phyloP scores from a whole-genome alignment of 2,113 vertebrate species.

The Hydrolagus affinis region DNA sequence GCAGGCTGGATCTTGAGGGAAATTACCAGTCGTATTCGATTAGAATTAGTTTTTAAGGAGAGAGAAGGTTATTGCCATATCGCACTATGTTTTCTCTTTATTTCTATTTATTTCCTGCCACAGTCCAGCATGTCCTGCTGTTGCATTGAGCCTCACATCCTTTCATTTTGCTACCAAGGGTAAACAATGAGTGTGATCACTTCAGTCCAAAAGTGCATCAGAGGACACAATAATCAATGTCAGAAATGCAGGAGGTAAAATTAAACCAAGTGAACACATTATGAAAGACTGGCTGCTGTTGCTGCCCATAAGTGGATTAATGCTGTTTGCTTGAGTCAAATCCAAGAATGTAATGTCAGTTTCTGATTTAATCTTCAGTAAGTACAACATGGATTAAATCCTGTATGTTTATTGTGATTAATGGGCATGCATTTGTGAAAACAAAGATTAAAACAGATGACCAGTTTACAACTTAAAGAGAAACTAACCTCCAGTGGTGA shows the following conservation, averaged over 20 bases:
- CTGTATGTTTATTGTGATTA: not conserved
- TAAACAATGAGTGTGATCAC: not conserved
- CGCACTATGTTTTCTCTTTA: not conserved
- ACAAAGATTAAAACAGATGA: slow-evolving; percentile 4
- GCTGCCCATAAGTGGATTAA: slow-evolving; percentile 5
- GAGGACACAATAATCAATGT: not conserved
- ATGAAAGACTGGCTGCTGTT: not conserved
- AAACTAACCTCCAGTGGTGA: not conserved
- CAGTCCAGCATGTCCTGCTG: not conserved
- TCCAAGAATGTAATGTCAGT: not conserved
- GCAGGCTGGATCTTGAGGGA: no score
- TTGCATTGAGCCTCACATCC: not conserved
- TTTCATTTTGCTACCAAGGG: not conserved
- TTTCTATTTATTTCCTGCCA: not conserved
- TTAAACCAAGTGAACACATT: not conserved
- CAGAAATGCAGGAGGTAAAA: not conserved
- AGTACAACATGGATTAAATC: not conserved
- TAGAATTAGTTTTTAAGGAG: not conserved
- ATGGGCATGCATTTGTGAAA: not conserved
- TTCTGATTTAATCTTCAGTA: slow-evolving; percentile 2
- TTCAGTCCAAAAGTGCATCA: not conserved
- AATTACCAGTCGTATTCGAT: not conserved
- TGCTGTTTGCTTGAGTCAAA: not conserved
- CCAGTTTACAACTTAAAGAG: not conserved
- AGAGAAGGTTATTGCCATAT: not conserved